These are phyloP conservation scores for Enhydra lutris DNA, from an alignment of 2,113 vertebrate genomes.

Conservation along the genomic window DNA sequence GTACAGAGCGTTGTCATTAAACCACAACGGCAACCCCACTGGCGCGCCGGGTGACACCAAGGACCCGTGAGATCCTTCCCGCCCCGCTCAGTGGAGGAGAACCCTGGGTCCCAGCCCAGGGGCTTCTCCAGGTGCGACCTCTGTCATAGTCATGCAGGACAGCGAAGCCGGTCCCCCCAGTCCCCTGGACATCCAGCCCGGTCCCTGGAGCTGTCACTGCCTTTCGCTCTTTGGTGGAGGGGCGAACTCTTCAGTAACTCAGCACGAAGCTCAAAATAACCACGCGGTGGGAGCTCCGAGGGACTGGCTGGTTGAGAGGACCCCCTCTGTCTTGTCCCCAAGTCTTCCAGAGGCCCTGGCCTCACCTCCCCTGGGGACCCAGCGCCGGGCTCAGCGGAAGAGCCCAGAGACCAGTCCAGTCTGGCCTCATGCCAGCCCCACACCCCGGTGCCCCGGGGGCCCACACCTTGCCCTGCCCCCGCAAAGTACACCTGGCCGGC, in stretches of 20 bases:
- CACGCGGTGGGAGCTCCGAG: fast-evolving
- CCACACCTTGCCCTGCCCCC: neutral
- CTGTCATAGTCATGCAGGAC: fast-evolving
- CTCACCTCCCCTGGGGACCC: neutral
- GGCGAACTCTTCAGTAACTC: neutral
- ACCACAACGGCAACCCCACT: no score
- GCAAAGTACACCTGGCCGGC: conserved; percentile 8
- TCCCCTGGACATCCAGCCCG: fast-evolving
- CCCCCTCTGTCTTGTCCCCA: neutral
- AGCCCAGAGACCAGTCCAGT: neutral
- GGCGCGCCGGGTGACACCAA: neutral
- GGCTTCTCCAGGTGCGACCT: neutral
- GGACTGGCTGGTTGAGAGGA: neutral
- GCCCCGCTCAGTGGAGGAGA: neutral
- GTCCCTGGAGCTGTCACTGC: neutral
- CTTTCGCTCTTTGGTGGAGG: neutral
- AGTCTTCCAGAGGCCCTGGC: neutral
- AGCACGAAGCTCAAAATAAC: neutral
- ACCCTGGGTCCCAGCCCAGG: neutral
- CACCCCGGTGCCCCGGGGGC: neutral
- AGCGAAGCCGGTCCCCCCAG: fast-evolving
- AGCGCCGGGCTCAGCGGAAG: neutral
- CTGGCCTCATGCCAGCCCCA: neutral
- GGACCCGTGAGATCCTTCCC: fast-evolving
- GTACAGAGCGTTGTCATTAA: neutral